Base-by-base conservation (phyloP, 2,113 vertebrate genomes). In the Hyaena hyaena region DNA sequence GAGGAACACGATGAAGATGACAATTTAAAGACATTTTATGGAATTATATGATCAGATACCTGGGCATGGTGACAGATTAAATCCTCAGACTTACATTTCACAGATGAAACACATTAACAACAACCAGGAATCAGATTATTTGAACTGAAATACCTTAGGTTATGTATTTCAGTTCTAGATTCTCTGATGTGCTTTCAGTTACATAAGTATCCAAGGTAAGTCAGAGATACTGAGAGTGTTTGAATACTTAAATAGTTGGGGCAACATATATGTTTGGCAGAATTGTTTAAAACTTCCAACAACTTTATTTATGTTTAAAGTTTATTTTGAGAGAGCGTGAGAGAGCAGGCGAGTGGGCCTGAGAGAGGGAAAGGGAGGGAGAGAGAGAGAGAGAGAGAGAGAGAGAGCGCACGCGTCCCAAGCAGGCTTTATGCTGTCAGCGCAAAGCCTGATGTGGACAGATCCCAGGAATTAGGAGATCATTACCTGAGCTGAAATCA, bases 261-360 rank as follows among this genome's bases (percentile, higher is more conserved):
- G 5, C 0, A 48, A 33, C 31, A 35, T 45, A 31, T 14, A 53
- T 76, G 28, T 77, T 95, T 85, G 48, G 69, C 82, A 90, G 53
- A 89, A 65, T 88, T 53, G 39, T 48, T 96, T 50, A 85, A 96
- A 96, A 96, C 43, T 84, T 50, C 31, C 31, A 85, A 66, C 48
- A 73, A 53, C 15, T 93, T 90, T 81, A 88, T 61, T 61, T 23
- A 58, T 58, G 21, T 23, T 58, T 61, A 24, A 61, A 61, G 58
- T 61, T 61, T 61, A 61, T 61, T 61, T 61, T 61, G 58, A 61
- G 58, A 58, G 58, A 61, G 58, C 7, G 7, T 61, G 21, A 61
- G 58, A 61, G 7, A 61, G 58, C 21, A 23, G 23, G 58, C 19
- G 21, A 61, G 58, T 21, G 7, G 21, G 58, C 7, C 19, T 21